These are phyloP conservation scores for Zosterops lateralis DNA, from an alignment of 2,113 vertebrate species.

Conservation along the genomic window DNA sequence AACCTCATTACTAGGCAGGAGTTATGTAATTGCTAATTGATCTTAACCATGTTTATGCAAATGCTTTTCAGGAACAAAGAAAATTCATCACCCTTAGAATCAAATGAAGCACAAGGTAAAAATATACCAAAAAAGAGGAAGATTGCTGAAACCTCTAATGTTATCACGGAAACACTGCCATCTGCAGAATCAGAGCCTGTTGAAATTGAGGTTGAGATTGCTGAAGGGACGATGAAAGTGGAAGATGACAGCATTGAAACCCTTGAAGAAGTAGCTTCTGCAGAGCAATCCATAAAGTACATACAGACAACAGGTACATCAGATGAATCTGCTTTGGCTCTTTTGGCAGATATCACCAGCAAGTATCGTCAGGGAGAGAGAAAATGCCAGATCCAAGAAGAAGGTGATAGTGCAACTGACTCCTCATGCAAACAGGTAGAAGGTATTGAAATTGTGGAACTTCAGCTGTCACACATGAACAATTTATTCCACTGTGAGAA, in stretches of 20 bases:
- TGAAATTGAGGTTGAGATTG: slow-evolving; percentile 78
- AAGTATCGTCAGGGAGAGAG: slow-evolving; percentile 92
- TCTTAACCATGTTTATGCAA: background rate
- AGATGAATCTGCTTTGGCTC: slow-evolving; percentile 91
- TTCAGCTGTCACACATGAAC: slow-evolving; percentile 96
- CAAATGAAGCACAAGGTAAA: slow-evolving; percentile 66
- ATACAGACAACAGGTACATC: slow-evolving; percentile 79
- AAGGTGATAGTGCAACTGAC: slow-evolving; percentile 74
- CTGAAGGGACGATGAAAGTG: slow-evolving; percentile 82
- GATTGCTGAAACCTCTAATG: slow-evolving; percentile 1
- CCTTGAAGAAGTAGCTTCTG: slow-evolving; percentile 78
- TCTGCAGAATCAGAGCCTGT: slow-evolving; percentile 12
- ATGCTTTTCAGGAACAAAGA: slow-evolving; percentile 81
- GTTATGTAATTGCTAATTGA: background rate
- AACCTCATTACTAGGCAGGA: background rate
- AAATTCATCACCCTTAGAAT: slow-evolving; percentile 66
- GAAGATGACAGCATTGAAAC: slow-evolving; percentile 82
- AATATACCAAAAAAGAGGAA: slow-evolving; percentile 62
- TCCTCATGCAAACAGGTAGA: slow-evolving; percentile 88
- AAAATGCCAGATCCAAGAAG: slow-evolving; percentile 75
- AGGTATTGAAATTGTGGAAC: slow-evolving; percentile 93
- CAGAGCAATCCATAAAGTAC: slow-evolving; percentile 79
- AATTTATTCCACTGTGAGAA: slow-evolving; percentile 94
- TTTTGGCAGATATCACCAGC: slow-evolving; percentile 96
- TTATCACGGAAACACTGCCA: slow-evolving; percentile 17